phyloP scores from a whole-genome alignment of 1,140 invertebrate genomes.

The Ostrea denselamellosa region DNA sequence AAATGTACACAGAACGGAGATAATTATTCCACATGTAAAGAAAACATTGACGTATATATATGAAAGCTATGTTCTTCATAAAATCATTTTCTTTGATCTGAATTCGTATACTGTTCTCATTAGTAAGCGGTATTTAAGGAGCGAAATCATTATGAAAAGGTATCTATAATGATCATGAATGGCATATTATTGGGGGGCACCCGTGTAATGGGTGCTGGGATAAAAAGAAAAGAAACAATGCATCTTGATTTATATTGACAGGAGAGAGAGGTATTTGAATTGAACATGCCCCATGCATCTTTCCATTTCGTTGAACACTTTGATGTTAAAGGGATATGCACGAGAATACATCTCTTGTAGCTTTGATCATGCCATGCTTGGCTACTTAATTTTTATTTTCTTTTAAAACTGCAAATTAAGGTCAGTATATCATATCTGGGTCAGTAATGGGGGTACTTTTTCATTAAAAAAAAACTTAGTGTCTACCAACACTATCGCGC shows the following conservation, averaged over 20 bases:
- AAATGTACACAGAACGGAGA: neutral
- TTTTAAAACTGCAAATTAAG: neutral
- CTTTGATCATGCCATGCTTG: neutral
- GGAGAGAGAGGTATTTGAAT: neutral
- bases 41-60: neutral
- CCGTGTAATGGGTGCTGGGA: neutral
- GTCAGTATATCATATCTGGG: no score
- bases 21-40: neutral
- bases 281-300: neutral
- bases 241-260: neutral
- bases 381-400: neutral
- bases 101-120: neutral
- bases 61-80: conserved; percentile 1
- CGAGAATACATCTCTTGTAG: neutral
- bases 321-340: neutral
- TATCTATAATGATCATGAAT: neutral
- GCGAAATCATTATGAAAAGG: neutral
- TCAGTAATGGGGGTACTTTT: no score
- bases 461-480: no score
- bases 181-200: neutral
- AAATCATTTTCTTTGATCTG: conserved; percentile 7
- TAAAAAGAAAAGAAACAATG: neutral
- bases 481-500: no score
- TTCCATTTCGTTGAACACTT: neutral
- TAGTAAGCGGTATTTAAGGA: neutral